These are phyloP conservation scores for Pseudomyrmex flavicornis DNA, from an alignment of 1,140 invertebrate genomes.

Conservation along the genomic window DNA sequence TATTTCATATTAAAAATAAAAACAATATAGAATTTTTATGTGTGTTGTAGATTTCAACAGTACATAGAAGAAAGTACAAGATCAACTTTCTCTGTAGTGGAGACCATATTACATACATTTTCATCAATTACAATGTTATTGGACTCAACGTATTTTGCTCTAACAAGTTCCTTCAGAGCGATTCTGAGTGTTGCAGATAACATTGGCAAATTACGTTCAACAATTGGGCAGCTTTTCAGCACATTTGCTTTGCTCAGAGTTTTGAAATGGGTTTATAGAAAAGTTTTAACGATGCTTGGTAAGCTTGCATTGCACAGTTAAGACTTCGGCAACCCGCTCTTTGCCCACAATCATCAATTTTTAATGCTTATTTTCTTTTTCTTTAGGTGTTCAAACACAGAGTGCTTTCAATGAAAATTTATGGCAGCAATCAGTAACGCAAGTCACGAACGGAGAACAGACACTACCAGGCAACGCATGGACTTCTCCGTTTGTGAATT, in stretches of 20 bases:
- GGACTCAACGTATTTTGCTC: conserved; percentile 97
- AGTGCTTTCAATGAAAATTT: conserved; percentile 83
- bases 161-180: conserved; percentile 97
- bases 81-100: conserved; percentile 97
- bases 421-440: conserved; percentile 79
- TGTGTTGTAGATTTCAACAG: conserved; percentile 90
- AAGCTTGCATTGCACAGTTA: conserved; percentile 70
- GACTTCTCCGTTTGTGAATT: conserved; percentile 88
- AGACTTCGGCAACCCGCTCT: background rate
- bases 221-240: conserved; percentile 94
- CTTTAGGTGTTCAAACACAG: conserved; percentile 82
- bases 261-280: conserved; percentile 92
- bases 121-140: conserved; percentile 98
- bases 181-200: conserved; percentile 98
- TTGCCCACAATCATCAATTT: background rate
- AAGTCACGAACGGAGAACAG: conserved; percentile 79
- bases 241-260: conserved; percentile 92
- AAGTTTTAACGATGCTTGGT: conserved; percentile 89
- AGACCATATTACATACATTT: conserved; percentile 96
- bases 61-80: conserved; percentile 96
- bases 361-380: conserved; percentile 27
- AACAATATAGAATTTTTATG: background rate
- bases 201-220: conserved; percentile 92
- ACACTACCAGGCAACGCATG: background rate
- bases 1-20: background rate